These are phyloP conservation scores for Vespertilio murinus DNA, from an alignment of 2,797 vertebrate species.

Conservation along the genomic window DNA sequence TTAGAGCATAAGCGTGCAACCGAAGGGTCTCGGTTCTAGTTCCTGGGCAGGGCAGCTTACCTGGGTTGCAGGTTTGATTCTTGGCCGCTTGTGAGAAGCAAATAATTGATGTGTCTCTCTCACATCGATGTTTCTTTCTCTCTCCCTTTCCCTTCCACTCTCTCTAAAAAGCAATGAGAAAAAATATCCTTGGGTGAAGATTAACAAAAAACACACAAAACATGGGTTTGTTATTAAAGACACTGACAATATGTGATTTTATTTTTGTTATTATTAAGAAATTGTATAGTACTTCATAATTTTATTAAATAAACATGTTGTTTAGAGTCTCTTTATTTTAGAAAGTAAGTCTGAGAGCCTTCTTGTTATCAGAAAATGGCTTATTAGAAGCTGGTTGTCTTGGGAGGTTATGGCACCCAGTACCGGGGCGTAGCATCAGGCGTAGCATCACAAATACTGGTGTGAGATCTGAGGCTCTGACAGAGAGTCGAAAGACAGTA, in stretches of 20 bases:
- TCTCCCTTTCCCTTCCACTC: no score
- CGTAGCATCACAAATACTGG: neutral
- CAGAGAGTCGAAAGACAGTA: neutral
- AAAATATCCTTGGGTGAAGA: no score
- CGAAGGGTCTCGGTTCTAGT: no score
- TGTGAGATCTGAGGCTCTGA: neutral
- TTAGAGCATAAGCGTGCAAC: no score
- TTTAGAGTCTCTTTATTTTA: constrained; percentile 36
- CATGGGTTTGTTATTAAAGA: neutral
- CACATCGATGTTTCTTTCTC: no score
- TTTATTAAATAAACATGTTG: constrained; percentile 48
- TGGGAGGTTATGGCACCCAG: neutral
- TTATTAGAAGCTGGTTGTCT: constrained; percentile 31
- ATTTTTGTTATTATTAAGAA: constrained; percentile 41
- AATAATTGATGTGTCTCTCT: no score
- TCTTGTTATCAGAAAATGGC: constrained; percentile 17
- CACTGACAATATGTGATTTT: neutral
- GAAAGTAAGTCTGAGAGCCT: neutral
- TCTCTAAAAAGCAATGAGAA: no score
- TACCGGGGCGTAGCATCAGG: neutral
- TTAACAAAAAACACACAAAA: neutral
- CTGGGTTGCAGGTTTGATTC: no score
- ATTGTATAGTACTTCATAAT: constrained; percentile 8
- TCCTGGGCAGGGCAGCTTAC: no score
- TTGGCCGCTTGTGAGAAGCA: no score